Percentiles rank a stretch among this genome's conserved stretches.
Evolutionary conservation across 2,113 vertebrate species (phyloP).

Genomic region (Cyprinodon variegatus): DNA sequence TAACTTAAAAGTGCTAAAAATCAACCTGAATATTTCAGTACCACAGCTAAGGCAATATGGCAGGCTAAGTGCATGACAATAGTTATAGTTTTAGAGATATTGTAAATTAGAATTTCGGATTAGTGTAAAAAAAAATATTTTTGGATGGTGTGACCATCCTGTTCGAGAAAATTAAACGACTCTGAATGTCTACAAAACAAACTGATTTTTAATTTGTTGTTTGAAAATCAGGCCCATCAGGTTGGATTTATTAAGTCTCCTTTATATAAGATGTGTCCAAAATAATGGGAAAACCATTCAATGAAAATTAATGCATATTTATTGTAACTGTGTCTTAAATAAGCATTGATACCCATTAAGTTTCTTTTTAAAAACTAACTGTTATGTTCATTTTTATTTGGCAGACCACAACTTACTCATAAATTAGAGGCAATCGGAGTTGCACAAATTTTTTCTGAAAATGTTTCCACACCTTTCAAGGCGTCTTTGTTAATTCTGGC

Average conservation of each 20-base stretch:
- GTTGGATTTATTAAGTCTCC: not conserved
- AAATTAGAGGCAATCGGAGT: too few species aligned
- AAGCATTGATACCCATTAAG: not conserved
- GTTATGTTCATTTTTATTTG: not conserved
- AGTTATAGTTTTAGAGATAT: not conserved
- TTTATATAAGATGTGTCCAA: slow-evolving; percentile 31
- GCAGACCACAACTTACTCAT: too few species aligned
- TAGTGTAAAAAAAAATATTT: not conserved
- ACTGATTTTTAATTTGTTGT: not conserved
- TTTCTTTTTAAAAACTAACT: not conserved
- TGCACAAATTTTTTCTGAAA: too few species aligned
- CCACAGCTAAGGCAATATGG: slow-evolving; percentile 61
- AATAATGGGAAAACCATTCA: slow-evolving; percentile 15
- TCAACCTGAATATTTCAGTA: slow-evolving; percentile 56
- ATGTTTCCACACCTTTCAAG: too few species aligned
- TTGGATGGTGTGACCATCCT: not conserved
- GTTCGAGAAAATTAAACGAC: not conserved
- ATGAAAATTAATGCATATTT: not conserved
- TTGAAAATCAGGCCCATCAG: slow-evolving; percentile 1
- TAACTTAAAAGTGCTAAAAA: slow-evolving; percentile 56
- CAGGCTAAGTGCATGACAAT: slow-evolving; percentile 41
- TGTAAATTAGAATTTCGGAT: not conserved
- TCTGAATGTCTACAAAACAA: not conserved
- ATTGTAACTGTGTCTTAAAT: not conserved
- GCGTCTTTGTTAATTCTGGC: too few species aligned